Evolutionary conservation across 2,888 invertebrate species (phyloP), one percentile per base, ranked within the genome.

Genomic region (Phyllotreta striolata): DNA sequence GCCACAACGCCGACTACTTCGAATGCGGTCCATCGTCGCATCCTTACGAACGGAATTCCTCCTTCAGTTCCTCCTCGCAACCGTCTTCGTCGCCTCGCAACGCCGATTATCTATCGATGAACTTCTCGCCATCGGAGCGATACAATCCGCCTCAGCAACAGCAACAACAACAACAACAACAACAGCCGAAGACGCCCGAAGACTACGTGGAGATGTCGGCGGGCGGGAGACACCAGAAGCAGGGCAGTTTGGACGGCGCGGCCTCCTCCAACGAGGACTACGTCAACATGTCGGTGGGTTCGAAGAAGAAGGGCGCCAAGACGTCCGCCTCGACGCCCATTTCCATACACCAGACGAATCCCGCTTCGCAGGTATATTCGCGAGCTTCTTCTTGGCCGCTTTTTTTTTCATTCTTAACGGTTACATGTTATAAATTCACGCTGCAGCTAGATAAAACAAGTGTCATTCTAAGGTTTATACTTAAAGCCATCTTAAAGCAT

Each of bases 141-240:
- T 4, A 24, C 24, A 24, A 24, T 24, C 24, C 4, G 4, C 24
- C 24, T 4, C 24, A 24, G 24, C 24, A 1, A 24, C 24, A 24
- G 4, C 24, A 24, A 24, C 24, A 24, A 24, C 24, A 24, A 9
- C 59, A 24, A 24, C 24, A 24, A 24, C 24, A 24, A 24, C 24
- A 24, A 9, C 59, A 66, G 13, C 77, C 58, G 24, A 77, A 82
- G 71, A 83, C 83, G 77, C 55, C 81, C 79, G 88, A 88, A 47
- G 89, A 88, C 37, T 89, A 89, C 76, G 87, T 89, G 40, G 88
- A 89, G 74, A 89, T 89, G 89, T 84, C 84, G 0, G 44, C 87
- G 82, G 80, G 84, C 13, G 59, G 57, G 43, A 64, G 69, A 44
- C 76, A 76, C 51, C 75, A 74, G 46, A 61, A 78, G 10, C 77